Base-by-base conservation (phyloP, 2,888 invertebrate genomes). In the Diogma glabrata region DNA sequence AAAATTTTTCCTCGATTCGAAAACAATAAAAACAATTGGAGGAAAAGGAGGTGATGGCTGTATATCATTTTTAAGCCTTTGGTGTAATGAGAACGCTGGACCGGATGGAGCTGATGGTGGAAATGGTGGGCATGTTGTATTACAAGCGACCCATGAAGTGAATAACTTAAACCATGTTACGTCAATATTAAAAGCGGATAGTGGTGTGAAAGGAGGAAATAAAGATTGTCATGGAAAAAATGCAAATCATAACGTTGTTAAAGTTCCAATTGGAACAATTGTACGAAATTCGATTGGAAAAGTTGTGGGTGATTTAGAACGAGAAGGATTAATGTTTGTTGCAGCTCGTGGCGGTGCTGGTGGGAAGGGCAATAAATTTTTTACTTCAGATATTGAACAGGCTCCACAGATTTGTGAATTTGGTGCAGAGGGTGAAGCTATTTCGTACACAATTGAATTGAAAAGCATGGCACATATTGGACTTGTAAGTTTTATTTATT, bases 101-200 rank as follows among this genome's bases (percentile, higher is more conserved):
- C 96, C 95, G 0, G 90, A 93, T 67, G 96, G 95, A 0, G 97
- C 96, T 0, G 93, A 97, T 67, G 99, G 97, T 0, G 99, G 99
- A 0, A 80, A 88, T 64, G 96, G 96, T 1, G 96, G 91, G 0
- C 96, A 97, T 71, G 85, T 97, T 2, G 78, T 96, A 51, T 86
- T 96, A 56, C 14, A 67, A 81, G 86, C 89, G 0, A 74, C 78
- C 0, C 67, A 68, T 24, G 74, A 82, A 50, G 73, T 83, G 1
- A 84, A 76, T 56, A 87, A 89, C 60, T 73, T 95, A 20, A 76
- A 78, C 53, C 77, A 84, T 61, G 66, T 92, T 40, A 64, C 67
- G 2, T 63, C 79, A 0, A 67, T 83, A 10, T 61, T 80, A 2
- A 68, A 70, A 59, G 95, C 82, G 0, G 69, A 76, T 16, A 64